A percentile compares a stretch with the other conserved stretches of the same genome.
Evolutionary conservation across 2,797 vertebrate species (phyloP).

Genomic region (Phalloptychus januarius): DNA sequence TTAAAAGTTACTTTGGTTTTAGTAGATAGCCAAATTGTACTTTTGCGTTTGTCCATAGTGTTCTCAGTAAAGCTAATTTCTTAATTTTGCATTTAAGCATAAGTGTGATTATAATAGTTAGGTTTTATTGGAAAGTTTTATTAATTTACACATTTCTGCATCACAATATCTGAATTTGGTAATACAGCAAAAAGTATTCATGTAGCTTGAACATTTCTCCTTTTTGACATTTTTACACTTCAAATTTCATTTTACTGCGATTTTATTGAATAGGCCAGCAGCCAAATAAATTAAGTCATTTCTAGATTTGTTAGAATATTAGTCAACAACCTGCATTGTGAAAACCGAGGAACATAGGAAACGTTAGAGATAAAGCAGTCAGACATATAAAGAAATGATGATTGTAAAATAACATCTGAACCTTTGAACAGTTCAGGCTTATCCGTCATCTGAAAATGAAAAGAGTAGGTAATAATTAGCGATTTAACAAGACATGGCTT

Average conservation of each 20-base stretch:
- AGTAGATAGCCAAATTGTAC: not conserved
- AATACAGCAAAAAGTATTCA: not conserved
- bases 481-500: not conserved
- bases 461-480: not conserved
- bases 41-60: not conserved
- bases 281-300: not conserved
- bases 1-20: conserved; percentile 10
- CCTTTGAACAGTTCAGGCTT: not conserved
- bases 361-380: not conserved
- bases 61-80: not conserved
- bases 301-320: not conserved
- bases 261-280: not conserved
- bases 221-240: not conserved
- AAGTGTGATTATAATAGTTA: not conserved
- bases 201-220: not conserved
- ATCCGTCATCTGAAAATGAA: not conserved
- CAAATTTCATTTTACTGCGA: not conserved
- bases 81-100: not conserved
- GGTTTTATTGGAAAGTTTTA: not conserved
- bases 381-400: not conserved
- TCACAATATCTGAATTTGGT: not conserved
- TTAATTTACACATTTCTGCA: not conserved
- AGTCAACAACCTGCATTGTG: not conserved
- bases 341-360: too few relatives aligned
- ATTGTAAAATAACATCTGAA: not conserved